Percentiles rank a stretch among this genome's conserved stretches.
phyloP scores from a whole-genome alignment of 2,113 vertebrate genomes.

The Morone chrysops region DNA sequence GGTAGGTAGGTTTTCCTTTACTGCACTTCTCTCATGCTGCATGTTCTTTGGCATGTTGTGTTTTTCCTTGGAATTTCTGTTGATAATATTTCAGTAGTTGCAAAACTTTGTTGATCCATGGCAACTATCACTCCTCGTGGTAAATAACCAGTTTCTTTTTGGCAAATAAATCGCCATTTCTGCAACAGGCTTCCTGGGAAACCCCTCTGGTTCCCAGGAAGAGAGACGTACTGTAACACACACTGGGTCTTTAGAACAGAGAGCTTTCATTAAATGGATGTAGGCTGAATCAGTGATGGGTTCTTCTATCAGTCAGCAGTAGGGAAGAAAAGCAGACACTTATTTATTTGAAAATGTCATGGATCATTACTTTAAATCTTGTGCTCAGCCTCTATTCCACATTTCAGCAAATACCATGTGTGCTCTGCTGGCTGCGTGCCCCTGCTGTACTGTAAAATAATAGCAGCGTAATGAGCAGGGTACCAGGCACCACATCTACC shows the following conservation, averaged over 20 bases:
- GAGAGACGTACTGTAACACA: slow-evolving; percentile 10
- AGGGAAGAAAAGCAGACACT: slow-evolving; percentile 41
- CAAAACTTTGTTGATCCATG: neutral
- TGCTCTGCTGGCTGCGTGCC: slow-evolving; percentile 46
- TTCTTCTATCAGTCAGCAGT: neutral
- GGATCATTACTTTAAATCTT: slow-evolving; percentile 50
- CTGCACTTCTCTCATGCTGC: neutral
- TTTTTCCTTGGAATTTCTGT: neutral
- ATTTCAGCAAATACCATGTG: slow-evolving; percentile 45
- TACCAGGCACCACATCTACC: slow-evolving; percentile 82
- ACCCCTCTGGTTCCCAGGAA: neutral
- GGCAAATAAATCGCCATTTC: neutral
- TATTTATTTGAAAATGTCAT: slow-evolving; percentile 58
- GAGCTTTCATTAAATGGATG: slow-evolving; percentile 1
- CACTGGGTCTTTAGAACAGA: neutral
- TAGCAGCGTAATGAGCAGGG: slow-evolving; percentile 66
- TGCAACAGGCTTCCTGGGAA: neutral
- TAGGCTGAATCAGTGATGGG: neutral
- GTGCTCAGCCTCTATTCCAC: slow-evolving; percentile 24
- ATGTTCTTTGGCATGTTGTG: neutral
- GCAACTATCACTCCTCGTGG: neutral
- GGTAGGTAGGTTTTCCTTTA: neutral
- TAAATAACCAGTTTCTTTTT: neutral
- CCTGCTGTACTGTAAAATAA: slow-evolving; percentile 68
- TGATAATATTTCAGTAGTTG: neutral